A percentile compares a stretch with the other conserved stretches of the same genome.
Conservation (phyloP, 1,140 invertebrate species). For the Chionoecetes opilio region DNA sequence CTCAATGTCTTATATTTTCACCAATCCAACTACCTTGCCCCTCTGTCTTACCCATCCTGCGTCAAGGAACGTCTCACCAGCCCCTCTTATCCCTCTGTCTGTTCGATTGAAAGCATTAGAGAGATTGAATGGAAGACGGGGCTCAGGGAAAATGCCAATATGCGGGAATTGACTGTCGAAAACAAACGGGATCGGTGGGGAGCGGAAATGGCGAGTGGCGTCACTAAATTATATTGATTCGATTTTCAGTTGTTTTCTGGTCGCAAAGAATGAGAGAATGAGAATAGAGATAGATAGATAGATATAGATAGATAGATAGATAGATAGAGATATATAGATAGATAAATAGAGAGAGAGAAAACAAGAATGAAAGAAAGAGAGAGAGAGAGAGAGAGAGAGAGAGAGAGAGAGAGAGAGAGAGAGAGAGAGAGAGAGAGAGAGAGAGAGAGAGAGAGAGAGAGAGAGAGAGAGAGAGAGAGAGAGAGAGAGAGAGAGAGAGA, state of each 20-base stretch:
- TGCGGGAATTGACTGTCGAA: conserved; percentile 71
- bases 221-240: conserved; percentile 61
- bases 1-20: background rate
- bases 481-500: background rate
- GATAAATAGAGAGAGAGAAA: background rate
- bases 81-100: conserved; percentile 12
- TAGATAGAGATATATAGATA: background rate
- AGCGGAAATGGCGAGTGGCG: background rate
- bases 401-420: background rate
- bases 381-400: too few relatives aligned
- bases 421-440: background rate
- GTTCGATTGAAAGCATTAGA: conserved; percentile 73
- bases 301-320: background rate
- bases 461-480: background rate
- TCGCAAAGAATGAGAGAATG: background rate
- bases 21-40: background rate
- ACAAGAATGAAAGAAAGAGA: background rate
- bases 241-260: conserved; percentile 48
- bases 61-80: background rate
- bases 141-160: conserved; percentile 71
- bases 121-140: conserved; percentile 60
- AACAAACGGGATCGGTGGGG: conserved; percentile 49
- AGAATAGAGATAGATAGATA: background rate
- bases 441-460: background rate
- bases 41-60: background rate